Conservation (phyloP, 2,888 invertebrate species). For the Cheilosia urbana region DNA sequence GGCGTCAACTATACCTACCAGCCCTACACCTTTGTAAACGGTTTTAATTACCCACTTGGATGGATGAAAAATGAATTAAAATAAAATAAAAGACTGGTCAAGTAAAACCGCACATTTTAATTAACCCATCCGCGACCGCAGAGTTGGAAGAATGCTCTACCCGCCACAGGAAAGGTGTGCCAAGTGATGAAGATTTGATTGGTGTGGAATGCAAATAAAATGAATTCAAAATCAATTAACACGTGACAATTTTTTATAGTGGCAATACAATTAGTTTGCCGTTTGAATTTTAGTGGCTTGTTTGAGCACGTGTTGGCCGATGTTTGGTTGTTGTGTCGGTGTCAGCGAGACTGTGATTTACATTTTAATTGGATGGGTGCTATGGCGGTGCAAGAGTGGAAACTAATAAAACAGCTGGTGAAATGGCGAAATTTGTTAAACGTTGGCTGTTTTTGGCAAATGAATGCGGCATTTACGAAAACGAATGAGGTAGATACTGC, state of each 20-base stretch:
- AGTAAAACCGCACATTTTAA: conserved; percentile 48
- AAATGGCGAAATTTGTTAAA: neutral
- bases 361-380: conserved; percentile 44
- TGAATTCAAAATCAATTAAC: conserved; percentile 66
- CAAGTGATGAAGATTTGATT: neutral
- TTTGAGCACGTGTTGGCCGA: neutral
- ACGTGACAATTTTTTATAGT: conserved; percentile 22
- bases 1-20: neutral
- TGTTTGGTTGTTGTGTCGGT: neutral
- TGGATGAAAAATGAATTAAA: neutral
- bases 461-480: too few species aligned
- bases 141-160: conserved; percentile 2
- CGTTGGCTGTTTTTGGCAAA: neutral
- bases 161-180: neutral
- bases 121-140: conserved; percentile 40
- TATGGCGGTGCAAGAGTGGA: neutral
- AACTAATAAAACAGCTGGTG: neutral
- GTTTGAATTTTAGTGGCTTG: conserved; percentile 53
- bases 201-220: conserved; percentile 24
- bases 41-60: conserved; percentile 33
- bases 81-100: neutral
- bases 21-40: conserved; percentile 6
- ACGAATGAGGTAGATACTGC: too few species aligned
- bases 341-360: conserved; percentile 15
- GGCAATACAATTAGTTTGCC: conserved; percentile 34